phyloP scores from a whole-genome alignment of 2,113 vertebrate genomes.

The Catharus minimus region DNA sequence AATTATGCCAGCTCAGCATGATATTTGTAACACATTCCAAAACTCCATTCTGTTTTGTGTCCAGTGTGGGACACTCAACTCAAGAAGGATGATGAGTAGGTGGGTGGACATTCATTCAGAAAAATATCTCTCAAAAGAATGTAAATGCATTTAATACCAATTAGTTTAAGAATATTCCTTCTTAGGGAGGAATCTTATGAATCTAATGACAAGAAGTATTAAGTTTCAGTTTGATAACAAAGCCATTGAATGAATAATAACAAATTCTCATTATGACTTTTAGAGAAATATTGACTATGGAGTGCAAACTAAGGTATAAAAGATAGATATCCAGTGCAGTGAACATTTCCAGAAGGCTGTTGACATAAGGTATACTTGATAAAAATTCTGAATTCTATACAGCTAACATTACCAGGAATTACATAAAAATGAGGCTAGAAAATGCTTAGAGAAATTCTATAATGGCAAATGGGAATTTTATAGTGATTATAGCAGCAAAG shows the following conservation, averaged over 20 bases:
- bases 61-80: not conserved
- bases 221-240: not conserved
- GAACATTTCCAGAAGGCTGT: not conserved
- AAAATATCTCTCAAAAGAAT: not conserved
- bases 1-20: not conserved
- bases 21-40: not conserved
- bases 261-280: not conserved
- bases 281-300: not conserved
- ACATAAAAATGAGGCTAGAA: not conserved
- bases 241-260: not conserved
- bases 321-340: not conserved
- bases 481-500: not conserved
- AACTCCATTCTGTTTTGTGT: not conserved
- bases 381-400: not conserved
- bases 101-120: not conserved
- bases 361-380: not conserved
- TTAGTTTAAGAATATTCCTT: not conserved
- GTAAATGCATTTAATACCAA: not conserved
- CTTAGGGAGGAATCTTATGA: not conserved
- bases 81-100: not conserved
- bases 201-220: not conserved
- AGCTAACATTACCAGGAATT: not conserved
- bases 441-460: not conserved
- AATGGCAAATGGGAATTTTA: not conserved
- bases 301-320: not conserved